Base-by-base conservation (phyloP, 2,888 invertebrate genomes). In the Mamestra brassicae region DNA sequence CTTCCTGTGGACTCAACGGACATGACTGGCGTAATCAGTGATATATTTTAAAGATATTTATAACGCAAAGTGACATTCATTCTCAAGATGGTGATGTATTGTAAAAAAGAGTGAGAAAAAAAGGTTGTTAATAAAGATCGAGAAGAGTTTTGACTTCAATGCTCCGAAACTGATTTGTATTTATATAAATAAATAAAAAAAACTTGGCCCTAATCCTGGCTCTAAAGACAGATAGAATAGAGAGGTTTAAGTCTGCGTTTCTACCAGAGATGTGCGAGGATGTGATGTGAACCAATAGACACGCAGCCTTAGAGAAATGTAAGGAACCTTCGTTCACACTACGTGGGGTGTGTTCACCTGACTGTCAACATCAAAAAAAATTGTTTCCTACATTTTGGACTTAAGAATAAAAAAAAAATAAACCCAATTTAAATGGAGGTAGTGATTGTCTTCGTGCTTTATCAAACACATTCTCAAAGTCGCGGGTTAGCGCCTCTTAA, bases 31-130 rank as follows among this genome's bases (percentile, higher is more conserved):
- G 58, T 62, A 66, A 26, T 26, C 71, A 54, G 61, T 58, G 60
- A 69, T 80, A 52, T 47, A 71, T 78, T 72, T 13, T 66, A 10
- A 11, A 17, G 13, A 58, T 67, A 76, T 70, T 47, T 57, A 52
- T 47, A 50, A 26, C 17, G 26, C n/a, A 13, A 61, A 77, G 15
- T 78, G 38, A 57, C 64, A 52, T 61, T 42, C 0, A 50, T 34
- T 13, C 5, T 15, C 7, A 26, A 10, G 10, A 4, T 45, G 36
- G 4, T 61, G 15, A 63, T 69, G 17, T 52, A 55, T 52, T 7
- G 64, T 38, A 54, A 50, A 38, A 6, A 3, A 38, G 15, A n/a
- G 15, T 38, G 8, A 60, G n/a, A 61, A 66, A 65, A 7, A 0
- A 67, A 57, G 26, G 11, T 11, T 5, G 11, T 17, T 26, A n/a